These are phyloP conservation scores for Oscheius sp. DNA, from an alignment of 2,888 invertebrate species.

Conservation along the genomic window DNA sequence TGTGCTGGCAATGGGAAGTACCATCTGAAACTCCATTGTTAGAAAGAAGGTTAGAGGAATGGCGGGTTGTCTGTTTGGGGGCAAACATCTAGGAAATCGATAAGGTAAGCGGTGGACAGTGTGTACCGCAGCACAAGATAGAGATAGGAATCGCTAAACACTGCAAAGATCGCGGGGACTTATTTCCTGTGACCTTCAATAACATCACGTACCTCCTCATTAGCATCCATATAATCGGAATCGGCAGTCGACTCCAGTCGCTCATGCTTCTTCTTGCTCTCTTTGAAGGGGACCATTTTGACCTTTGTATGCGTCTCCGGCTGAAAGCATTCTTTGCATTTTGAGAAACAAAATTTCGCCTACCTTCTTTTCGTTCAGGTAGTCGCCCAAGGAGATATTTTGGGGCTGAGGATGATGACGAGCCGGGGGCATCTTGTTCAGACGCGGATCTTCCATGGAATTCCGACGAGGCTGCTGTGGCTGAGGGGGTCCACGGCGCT, in stretches of 20 bases:
- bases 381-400: constrained; percentile 28
- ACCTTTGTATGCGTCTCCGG: constrained; percentile 11
- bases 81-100: constrained; percentile 29
- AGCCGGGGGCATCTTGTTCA: background rate
- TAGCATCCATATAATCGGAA: constrained; percentile 25
- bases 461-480: constrained; percentile 30
- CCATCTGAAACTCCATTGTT: constrained; percentile 25
- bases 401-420: constrained; percentile 16
- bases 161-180: background rate
- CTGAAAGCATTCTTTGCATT: background rate
- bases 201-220: constrained; percentile 19
- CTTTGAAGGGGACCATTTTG: constrained; percentile 28
- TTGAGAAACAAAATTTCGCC: background rate
- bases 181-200: background rate
- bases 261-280: constrained; percentile 20
- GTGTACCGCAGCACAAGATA: constrained; percentile 1
- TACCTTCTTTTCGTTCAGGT: constrained; percentile 28
- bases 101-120: constrained; percentile 6
- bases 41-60: background rate
- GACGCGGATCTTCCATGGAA: constrained; percentile 30
- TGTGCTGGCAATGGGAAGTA: background rate
- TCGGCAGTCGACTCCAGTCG: constrained; percentile 26
- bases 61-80: background rate
- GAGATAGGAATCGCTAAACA: constrained; percentile 11
- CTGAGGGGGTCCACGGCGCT: constrained; percentile 6